Evolutionary conservation across 1,140 invertebrate genomes (phyloP).

Genomic region (Dendroctonus ponderosae): DNA sequence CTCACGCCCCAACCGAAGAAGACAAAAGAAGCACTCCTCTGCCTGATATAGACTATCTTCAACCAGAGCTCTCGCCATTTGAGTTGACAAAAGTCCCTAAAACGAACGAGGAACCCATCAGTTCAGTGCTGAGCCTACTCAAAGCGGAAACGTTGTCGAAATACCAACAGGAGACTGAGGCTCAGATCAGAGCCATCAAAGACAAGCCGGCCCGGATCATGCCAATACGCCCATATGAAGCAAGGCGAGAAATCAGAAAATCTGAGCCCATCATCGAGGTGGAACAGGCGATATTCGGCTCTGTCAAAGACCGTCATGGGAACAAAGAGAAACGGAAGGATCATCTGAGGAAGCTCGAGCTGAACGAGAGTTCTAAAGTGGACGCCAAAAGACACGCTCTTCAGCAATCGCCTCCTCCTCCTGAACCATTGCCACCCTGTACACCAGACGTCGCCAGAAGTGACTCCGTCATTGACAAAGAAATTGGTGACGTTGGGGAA

Average conservation of each 20-base stretch:
- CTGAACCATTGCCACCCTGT: neutral
- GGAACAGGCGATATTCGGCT: constrained; percentile 50
- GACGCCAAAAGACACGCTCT: constrained; percentile 39
- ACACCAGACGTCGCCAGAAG: constrained; percentile 19
- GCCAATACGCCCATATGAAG: neutral
- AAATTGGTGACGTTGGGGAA: constrained; percentile 45
- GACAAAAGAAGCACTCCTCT: constrained; percentile 13
- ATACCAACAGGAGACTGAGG: constrained; percentile 21
- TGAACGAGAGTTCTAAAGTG: constrained; percentile 14
- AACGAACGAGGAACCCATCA: neutral
- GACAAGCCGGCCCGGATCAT: constrained; percentile 5
- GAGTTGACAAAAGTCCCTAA: neutral
- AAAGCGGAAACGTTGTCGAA: constrained; percentile 28
- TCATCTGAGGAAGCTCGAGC: constrained; percentile 20
- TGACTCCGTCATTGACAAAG: constrained; percentile 45
- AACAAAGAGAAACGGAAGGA: constrained; percentile 28
- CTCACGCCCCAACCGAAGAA: too few species aligned
- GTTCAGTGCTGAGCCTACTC: constrained; percentile 11
- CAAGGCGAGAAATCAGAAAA: neutral
- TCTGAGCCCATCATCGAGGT: constrained; percentile 31
- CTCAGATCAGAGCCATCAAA: constrained; percentile 5
- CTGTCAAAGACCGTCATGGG: constrained; percentile 47
- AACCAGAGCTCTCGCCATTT: constrained; percentile 6
- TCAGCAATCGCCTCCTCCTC: constrained; percentile 19
- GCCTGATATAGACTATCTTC: constrained; percentile 22